Conservation (phyloP, 2,888 invertebrate species). For the Congeria kusceri region DNA sequence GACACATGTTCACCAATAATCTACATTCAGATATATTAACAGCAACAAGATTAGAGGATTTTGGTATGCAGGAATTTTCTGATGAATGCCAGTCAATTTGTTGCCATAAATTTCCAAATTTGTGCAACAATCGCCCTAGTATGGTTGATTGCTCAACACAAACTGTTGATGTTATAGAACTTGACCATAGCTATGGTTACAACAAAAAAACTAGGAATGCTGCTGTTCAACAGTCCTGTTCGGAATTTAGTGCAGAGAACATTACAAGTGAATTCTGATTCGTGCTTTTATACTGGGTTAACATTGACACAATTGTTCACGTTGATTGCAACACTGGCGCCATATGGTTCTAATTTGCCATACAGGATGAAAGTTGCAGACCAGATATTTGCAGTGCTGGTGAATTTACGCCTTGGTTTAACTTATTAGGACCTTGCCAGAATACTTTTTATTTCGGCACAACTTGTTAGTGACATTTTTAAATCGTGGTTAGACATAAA, state of each 20-base stretch:
- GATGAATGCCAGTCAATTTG: no score
- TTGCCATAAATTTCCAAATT: no score
- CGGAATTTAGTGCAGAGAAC: constrained; percentile 10
- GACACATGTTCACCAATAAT: no score
- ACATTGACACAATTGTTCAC: constrained; percentile 9
- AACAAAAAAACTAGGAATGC: constrained; percentile 8
- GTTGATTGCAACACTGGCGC: constrained; percentile 16
- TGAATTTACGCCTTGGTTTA: not conserved
- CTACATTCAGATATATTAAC: not conserved
- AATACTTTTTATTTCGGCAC: not conserved
- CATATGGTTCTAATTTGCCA: constrained; percentile 3
- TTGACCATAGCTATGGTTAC: constrained; percentile 16
- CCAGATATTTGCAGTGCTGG: constrained; percentile 9
- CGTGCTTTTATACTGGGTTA: constrained; percentile 16
- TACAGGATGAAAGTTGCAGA: constrained; percentile 9
- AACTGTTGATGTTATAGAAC: constrained; percentile 13
- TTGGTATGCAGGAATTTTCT: no score
- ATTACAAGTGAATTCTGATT: constrained; percentile 6
- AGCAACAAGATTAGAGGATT: no score
- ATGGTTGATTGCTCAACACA: constrained; percentile 3
- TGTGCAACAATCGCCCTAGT: no score
- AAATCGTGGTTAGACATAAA: not conserved
- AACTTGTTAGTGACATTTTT: constrained; percentile 8
- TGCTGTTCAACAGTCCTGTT: not conserved
- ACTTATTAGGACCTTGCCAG: not conserved